Evolutionary conservation across 2,888 invertebrate genomes (phyloP).

Genomic region (Mystacides longicornis): DNA sequence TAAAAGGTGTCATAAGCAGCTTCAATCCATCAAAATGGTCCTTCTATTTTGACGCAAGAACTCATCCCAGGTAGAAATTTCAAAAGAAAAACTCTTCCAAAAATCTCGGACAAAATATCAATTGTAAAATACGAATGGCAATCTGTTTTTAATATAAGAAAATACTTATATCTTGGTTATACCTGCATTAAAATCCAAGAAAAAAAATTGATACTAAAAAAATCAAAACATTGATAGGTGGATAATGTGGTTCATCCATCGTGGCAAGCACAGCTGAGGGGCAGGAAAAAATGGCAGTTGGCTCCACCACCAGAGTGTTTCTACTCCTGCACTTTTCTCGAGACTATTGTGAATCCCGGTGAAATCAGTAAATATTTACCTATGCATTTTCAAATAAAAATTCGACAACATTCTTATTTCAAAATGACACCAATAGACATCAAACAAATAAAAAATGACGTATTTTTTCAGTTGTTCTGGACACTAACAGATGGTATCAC

Average conservation of each 20-base stretch:
- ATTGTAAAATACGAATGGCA: too few species aligned
- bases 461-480: constrained; percentile 71
- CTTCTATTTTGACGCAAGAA: too few species aligned
- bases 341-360: constrained; percentile 71
- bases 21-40: too few species aligned
- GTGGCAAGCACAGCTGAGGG: constrained; percentile 94
- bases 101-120: too few species aligned
- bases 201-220: background rate
- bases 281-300: constrained; percentile 81
- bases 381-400: background rate
- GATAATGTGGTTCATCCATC: constrained; percentile 91
- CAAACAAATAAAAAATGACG: background rate
- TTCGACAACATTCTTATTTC: too few species aligned
- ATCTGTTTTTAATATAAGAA: too few species aligned
- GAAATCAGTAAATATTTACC: constrained; percentile 70
- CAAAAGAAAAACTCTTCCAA: too few species aligned
- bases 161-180: too few species aligned
- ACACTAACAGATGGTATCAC: constrained; percentile 96
- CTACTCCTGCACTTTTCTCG: constrained; percentile 62
- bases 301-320: constrained; percentile 91
- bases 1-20: too few species aligned
- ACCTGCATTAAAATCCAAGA: too few species aligned
- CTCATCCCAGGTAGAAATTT: too few species aligned
- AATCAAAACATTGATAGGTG: constrained; percentile 51
- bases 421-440: background rate